Conservation (phyloP, 2,113 vertebrate species). For the Psilopsiagon aymara region DNA sequence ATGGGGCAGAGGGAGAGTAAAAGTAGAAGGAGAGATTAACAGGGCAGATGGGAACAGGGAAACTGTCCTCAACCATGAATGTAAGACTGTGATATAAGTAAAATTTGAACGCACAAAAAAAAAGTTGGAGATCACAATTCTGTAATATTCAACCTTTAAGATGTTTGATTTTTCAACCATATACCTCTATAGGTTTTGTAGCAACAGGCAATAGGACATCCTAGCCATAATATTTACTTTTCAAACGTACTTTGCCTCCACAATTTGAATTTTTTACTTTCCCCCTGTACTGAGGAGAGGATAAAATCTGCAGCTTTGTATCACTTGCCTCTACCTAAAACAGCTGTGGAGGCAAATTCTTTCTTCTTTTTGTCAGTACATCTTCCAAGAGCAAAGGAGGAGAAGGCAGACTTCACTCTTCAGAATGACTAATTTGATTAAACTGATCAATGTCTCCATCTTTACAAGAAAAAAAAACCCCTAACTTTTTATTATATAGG, state of each 20-base stretch:
- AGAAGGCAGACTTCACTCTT: not conserved
- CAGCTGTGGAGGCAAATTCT: not conserved
- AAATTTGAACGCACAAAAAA: not conserved
- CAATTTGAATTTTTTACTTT: not conserved
- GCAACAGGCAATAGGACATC: not conserved
- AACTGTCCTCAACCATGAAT: not conserved
- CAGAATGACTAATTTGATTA: not conserved
- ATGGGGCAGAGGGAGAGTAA: not conserved
- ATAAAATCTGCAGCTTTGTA: not conserved
- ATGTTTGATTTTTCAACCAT: not conserved
- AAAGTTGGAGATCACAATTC: rapidly evolving
- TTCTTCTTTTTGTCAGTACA: not conserved
- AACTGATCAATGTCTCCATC: not conserved
- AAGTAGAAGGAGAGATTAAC: not conserved
- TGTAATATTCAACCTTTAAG: not conserved
- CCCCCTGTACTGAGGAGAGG: not conserved
- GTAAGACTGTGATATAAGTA: not conserved
- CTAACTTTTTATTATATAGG: not conserved
- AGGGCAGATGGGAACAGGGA: not conserved
- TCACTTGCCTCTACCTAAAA: not conserved
- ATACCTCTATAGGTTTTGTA: not conserved
- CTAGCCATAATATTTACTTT: not conserved
- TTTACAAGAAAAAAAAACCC: not conserved
- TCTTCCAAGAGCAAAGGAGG: not conserved
- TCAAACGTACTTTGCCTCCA: not conserved